Evolutionary conservation across 92 coral and sea anemone genomes (phyloP).

Genomic region (Porites cylindrica): DNA sequence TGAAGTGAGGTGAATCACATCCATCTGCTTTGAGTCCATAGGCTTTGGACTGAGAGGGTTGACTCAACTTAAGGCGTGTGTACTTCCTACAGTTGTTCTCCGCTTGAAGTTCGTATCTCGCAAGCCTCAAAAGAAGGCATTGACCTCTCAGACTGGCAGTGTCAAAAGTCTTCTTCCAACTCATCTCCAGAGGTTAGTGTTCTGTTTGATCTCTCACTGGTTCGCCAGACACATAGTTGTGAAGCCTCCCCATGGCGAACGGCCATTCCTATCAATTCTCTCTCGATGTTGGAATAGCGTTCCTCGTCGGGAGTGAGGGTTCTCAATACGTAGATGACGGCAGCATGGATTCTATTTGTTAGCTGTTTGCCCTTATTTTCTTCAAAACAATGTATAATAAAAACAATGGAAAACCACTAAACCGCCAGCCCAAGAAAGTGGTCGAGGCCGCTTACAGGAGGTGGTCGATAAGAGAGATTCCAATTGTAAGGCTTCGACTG

Average conservation of each 20-base stretch:
- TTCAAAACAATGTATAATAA: no score
- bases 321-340: constrained; percentile 5
- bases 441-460: no score
- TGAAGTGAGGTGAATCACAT: neutral
- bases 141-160: constrained; percentile 15
- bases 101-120: constrained; percentile 18
- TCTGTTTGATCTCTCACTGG: constrained; percentile 25
- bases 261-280: constrained; percentile 5
- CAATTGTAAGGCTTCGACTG: no score
- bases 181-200: constrained; percentile 17
- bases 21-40: constrained; percentile 4
- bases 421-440: no score
- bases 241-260: constrained; percentile 11
- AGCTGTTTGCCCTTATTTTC: no score
- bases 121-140: neutral
- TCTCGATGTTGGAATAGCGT: constrained; percentile 22
- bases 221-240: constrained; percentile 20
- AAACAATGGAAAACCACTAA: no score
- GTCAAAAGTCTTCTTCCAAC: constrained; percentile 10
- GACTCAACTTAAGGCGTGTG: constrained; percentile 1
- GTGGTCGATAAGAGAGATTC: no score
- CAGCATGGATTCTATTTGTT: no score
- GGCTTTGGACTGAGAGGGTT: constrained; percentile 24
- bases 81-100: constrained; percentile 20
- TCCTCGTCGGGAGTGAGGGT: constrained; percentile 25